phyloP scores from a whole-genome alignment of 2,888 invertebrate species.

The Hipparchia sbordonii region DNA sequence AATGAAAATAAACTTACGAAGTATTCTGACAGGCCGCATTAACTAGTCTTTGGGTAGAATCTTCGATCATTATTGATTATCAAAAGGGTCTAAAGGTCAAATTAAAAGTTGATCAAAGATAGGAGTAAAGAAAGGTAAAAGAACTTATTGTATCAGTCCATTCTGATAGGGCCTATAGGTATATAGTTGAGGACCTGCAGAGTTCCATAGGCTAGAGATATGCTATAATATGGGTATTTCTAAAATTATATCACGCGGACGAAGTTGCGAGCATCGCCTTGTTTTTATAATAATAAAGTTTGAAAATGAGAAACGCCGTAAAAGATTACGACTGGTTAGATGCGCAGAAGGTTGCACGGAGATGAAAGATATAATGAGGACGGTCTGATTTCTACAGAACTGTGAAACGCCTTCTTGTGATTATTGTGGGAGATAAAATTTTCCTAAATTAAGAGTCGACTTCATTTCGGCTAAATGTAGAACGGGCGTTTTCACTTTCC shows the following conservation, averaged over 20 bases:
- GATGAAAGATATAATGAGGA: conserved; percentile 21
- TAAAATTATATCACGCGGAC: too few species aligned
- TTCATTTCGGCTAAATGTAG: conserved; percentile 11
- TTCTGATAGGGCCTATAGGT: not conserved
- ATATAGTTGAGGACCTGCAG: too few species aligned
- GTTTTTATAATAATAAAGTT: not conserved
- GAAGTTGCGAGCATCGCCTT: too few species aligned
- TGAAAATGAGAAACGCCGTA: not conserved
- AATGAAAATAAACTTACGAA: conserved; percentile 5
- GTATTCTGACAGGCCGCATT: not conserved
- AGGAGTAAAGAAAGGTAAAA: too few species aligned
- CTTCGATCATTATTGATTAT: not conserved
- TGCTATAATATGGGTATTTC: too few species aligned
- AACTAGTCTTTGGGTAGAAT: conserved; percentile 6
- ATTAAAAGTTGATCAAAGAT: not conserved
- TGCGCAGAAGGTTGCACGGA: not conserved
- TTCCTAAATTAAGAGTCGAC: conserved; percentile 19
- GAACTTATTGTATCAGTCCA: not conserved
- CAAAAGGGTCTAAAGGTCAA: not conserved
- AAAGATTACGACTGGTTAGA: conserved; percentile 10
- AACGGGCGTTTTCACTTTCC: conserved; percentile 8
- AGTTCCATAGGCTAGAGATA: too few species aligned
- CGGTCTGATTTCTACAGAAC: conserved; percentile 22
- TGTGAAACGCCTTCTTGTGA: conserved; percentile 22
- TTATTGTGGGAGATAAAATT: conserved; percentile 24